Percentiles rank a stretch among this genome's conserved stretches.
These are phyloP conservation scores for Zosterops japonicus DNA, from an alignment of 2,113 vertebrate genomes.

Conservation along the genomic window DNA sequence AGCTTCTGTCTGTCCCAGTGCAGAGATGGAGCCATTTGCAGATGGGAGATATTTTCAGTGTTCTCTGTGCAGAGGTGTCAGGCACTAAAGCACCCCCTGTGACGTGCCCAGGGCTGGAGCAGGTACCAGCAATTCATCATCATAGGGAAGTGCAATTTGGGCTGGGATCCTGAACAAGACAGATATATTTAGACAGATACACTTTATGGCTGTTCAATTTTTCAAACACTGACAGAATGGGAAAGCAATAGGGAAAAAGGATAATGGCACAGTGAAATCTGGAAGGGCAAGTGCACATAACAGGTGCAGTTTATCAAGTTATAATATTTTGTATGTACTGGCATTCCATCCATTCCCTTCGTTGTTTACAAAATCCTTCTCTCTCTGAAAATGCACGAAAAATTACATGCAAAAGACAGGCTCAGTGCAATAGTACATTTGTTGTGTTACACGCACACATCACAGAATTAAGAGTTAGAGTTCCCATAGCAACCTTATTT, in stretches of 20 bases:
- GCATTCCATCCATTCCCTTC: not conserved
- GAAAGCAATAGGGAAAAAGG: not conserved
- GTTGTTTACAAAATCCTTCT: not conserved
- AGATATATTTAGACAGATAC: not conserved
- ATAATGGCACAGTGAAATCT: not conserved
- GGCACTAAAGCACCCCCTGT: not conserved
- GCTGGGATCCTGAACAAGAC: not conserved
- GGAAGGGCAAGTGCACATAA: not conserved
- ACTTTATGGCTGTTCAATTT: not conserved
- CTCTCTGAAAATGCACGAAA: not conserved
- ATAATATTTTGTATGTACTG: not conserved
- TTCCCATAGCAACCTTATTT: slow-evolving; percentile 64
- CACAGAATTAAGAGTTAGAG: slow-evolving; percentile 47
- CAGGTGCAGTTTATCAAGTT: not conserved
- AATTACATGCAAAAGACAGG: not conserved
- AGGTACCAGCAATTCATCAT: not conserved
- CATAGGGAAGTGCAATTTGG: not conserved
- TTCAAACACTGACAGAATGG: not conserved
- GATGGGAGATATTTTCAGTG: not conserved
- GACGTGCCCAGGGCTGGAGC: not conserved
- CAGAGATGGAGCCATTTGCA: not conserved
- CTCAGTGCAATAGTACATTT: slow-evolving; percentile 2
- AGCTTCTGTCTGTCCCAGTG: not conserved
- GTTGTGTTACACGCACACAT: slow-evolving; percentile 5
- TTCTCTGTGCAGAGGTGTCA: not conserved